Base-by-base conservation (phyloP, 2,888 invertebrate species). In the Zhengitettix transpicula region DNA sequence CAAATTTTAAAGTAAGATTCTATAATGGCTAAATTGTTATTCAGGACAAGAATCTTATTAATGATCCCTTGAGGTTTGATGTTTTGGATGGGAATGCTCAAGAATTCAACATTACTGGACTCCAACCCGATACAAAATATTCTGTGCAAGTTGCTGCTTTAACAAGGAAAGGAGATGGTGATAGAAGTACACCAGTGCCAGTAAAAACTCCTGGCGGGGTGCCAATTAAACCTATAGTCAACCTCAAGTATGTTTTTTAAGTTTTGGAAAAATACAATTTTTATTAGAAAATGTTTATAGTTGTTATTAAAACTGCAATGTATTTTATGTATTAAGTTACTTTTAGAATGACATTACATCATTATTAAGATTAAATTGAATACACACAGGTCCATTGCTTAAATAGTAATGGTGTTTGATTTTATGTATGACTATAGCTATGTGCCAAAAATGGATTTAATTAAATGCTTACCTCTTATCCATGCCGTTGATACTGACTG, bases 81-180 rank as follows among this genome's bases (percentile, higher is more conserved):
- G 88, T 93, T 17, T 82, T 87, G 68, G 89, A 90, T 68, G 87
- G 88, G 57, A 80, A 81, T 15, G 81, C 83, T 10, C 72, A 87
- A 60, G 87, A 91, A 70, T 80, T 87, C 67, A 92, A 91, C 71
- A 84, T 96, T 58, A 86, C 88, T 14, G 90, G 89, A 14, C 78
- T 99, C 54, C 93, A 96, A 73, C 96, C 99, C 7, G 96, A 98
- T 70, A 95, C 98, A 0, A 83, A 84, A 67, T 99, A 99, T 75
- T 85, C 85, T 59, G 86, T 96, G 61, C 91, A 94, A 77, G 94
- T 98, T 61, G 95, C 95, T 0, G 99, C 97, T 0, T 78, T 97
- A 63, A 99, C 98, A 7, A 81, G 95, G 64, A 94, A 94, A 73
- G 99, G 99, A 53, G 98, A 99, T 72, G 99, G 99, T 17, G 89